Evolutionary conservation across 2,888 invertebrate species (phyloP).

Genomic region (Podabrus alpinus): DNA sequence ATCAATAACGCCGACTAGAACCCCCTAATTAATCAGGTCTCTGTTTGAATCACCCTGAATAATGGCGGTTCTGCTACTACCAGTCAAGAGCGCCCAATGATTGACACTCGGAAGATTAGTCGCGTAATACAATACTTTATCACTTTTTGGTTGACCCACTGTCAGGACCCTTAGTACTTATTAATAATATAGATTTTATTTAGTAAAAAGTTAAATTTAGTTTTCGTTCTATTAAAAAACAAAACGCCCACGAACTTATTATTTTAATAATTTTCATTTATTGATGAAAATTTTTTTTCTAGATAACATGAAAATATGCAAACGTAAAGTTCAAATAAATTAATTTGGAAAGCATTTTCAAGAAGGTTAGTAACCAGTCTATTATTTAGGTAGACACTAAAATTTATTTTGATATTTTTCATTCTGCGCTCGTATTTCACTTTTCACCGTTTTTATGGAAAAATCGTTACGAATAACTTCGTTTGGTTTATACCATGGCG

Average conservation of each 20-base stretch:
- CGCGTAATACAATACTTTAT: slow-evolving; percentile 23
- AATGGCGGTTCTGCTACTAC: slow-evolving; percentile 34
- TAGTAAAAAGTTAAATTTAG: too few relatives aligned
- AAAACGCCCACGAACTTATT: too few relatives aligned
- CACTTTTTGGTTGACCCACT: slow-evolving; percentile 18
- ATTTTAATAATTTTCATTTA: too few relatives aligned
- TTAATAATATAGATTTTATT: background rate
- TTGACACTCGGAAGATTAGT: slow-evolving; percentile 24
- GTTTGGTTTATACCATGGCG: background rate
- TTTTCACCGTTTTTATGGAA: background rate
- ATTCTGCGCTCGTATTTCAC: background rate
- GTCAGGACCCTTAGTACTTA: background rate
- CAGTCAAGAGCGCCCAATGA: slow-evolving; percentile 25
- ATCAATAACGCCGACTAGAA: slow-evolving; percentile 46
- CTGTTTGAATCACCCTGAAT: slow-evolving; percentile 37
- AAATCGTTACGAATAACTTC: background rate
- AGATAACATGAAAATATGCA: too few relatives aligned
- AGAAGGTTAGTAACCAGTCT: background rate
- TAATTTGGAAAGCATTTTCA: background rate
- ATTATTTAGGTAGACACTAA: background rate
- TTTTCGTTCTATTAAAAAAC: too few relatives aligned
- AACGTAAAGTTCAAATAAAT: background rate
- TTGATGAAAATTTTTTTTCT: too few relatives aligned
- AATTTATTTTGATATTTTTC: background rate
- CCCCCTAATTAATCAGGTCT: slow-evolving; percentile 45